Conservation (phyloP, 2,113 vertebrate genomes). For the Chitala chitala region DNA sequence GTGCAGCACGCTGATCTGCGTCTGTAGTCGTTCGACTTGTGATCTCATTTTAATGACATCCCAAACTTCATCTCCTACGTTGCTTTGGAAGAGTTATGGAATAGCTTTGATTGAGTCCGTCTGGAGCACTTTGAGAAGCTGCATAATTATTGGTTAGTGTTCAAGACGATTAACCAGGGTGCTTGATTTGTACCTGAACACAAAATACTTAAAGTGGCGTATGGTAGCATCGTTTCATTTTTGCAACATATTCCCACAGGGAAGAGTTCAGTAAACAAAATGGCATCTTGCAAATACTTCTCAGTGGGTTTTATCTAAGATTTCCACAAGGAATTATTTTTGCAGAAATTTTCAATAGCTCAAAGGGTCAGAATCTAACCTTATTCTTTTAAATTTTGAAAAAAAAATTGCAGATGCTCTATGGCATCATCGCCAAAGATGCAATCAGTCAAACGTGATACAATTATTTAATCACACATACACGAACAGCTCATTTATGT, state of each 20-base stretch:
- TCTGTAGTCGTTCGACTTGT: background rate
- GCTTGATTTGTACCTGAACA: constrained; percentile 1
- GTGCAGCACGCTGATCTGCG: background rate
- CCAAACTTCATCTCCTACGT: background rate
- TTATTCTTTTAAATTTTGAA: background rate
- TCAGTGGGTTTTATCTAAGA: background rate
- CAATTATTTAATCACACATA: background rate
- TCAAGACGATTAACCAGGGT: background rate
- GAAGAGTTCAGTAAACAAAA: too few relatives aligned
- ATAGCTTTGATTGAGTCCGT: background rate
- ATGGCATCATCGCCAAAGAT: background rate
- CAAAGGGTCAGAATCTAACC: too few relatives aligned
- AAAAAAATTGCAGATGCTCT: background rate
- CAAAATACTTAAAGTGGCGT: background rate
- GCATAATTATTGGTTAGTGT: background rate
- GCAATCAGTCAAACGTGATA: background rate
- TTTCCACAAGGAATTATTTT: background rate
- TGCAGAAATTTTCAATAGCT: background rate
- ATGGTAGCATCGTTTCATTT: background rate
- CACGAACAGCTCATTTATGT: background rate
- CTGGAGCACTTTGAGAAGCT: background rate
- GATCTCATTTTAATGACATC: constrained; percentile 3
- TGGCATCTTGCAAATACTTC: background rate
- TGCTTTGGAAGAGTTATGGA: background rate
- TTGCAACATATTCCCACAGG: background rate